Conservation (phyloP, 2,113 vertebrate species). For the Nibea albiflora region DNA sequence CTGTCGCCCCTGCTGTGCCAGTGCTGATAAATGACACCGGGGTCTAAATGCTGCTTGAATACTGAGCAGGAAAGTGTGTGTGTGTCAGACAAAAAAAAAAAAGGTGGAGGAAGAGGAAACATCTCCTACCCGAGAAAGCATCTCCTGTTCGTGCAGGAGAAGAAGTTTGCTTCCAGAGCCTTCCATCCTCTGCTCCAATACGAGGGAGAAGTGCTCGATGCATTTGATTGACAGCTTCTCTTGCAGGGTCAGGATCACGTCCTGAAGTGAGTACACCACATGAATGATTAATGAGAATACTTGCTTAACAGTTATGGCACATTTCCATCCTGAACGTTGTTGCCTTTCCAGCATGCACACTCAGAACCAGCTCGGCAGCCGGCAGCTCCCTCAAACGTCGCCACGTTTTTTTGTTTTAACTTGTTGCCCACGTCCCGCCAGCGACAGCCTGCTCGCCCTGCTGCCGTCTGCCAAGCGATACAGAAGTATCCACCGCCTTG, state of each 20-base stretch:
- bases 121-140: conserved; percentile 91
- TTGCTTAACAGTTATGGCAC: background rate
- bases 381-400: too few species aligned
- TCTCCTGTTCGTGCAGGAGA: conserved; percentile 97
- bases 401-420: too few species aligned
- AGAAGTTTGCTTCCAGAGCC: conserved; percentile 89
- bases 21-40: conserved; percentile 78
- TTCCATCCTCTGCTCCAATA: conserved; percentile 92
- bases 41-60: conserved; percentile 69
- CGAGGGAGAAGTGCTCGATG: conserved; percentile 97
- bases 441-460: too few species aligned
- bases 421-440: too few species aligned
- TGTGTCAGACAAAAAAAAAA: conserved; percentile 11
- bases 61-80: conserved; percentile 52
- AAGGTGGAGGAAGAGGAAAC: conserved; percentile 5
- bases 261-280: conserved; percentile 79
- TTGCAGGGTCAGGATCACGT: conserved; percentile 97
- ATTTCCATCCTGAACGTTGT: too few species aligned
- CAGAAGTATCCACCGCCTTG: too few species aligned
- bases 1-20: conserved; percentile 65
- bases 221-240: conserved; percentile 98
- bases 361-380: too few species aligned
- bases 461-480: too few species aligned
- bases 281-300: background rate
- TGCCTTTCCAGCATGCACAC: too few species aligned